Percentiles rank a stretch among this genome's conserved stretches.
phyloP scores from a whole-genome alignment of 2,113 vertebrate genomes.

The Pristiophorus japonicus region DNA sequence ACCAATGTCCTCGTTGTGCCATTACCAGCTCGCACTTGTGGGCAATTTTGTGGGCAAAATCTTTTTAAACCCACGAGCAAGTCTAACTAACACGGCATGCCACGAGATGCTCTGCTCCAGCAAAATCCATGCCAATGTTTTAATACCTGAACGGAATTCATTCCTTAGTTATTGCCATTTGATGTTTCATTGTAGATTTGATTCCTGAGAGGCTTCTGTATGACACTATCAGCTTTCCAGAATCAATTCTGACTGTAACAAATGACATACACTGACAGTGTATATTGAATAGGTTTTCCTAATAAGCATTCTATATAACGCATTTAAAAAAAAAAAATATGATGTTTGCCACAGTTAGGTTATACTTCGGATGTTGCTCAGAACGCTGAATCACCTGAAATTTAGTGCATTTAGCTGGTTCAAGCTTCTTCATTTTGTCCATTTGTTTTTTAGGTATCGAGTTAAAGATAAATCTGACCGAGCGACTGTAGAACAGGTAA shows the following conservation, averaged over 20 bases:
- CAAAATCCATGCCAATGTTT: neutral
- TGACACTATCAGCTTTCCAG: no score
- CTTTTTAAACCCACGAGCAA: neutral
- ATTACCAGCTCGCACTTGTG: neutral
- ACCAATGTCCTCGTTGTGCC: neutral
- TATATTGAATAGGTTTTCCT: neutral
- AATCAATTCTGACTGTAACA: no score
- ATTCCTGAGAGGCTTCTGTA: no score
- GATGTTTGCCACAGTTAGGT: neutral
- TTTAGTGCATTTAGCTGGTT: neutral
- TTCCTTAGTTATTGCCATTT: no score
- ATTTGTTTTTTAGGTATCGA: constrained; percentile 67
- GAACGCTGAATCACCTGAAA: neutral
- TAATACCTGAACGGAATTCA: neutral
- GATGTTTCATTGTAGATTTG: no score
- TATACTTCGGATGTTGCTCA: neutral
- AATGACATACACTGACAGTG: no score
- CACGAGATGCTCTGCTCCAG: neutral
- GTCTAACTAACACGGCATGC: neutral
- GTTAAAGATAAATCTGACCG: constrained; percentile 94
- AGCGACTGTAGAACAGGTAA: constrained; percentile 92
- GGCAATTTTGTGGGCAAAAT: neutral
- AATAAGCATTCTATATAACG: neutral
- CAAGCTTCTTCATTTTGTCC: neutral
- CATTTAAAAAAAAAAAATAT: neutral